Base-by-base conservation (phyloP, 2,113 vertebrate genomes). In the Orientallactaga bullata region DNA sequence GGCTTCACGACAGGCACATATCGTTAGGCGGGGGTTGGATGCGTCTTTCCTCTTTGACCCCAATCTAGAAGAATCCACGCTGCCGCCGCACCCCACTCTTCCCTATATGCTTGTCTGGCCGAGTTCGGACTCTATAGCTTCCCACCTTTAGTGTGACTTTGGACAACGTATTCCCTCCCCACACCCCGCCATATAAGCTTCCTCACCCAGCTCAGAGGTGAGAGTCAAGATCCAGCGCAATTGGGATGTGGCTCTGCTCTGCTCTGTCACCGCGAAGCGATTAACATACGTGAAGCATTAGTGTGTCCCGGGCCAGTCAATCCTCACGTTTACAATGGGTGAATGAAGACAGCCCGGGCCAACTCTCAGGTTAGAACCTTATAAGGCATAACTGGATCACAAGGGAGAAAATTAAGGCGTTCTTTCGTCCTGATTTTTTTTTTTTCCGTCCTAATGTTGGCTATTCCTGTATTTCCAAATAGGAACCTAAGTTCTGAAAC, bases 301-400 rank as follows among this genome's bases (percentile, higher is more conserved):
- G 91, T 95, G 94, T 95, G 89, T 94, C 66, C 83, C 87, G 60
- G 71, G 96, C 74, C 95, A 92, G 92, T 89, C 93, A 96, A 47
- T 55, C 77, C 85, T 92, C 92, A 92, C 88, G 82, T 96, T 97
- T 73, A 88, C 85, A 68, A 63, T 85, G 88, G 82, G 37, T 79
- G 85, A 93, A 78, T 12, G 77, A 76, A 91, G 61, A 81, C 96
- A 78, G 66, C 60, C 55, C 85, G 90, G 42, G 92, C 92, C 84
- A 85, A 93, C 97, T 97, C 91, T 96, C 96, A 95, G 95, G 95
- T 96, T 96, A 61, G 94, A 92, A 85, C 96, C 95, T 97, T 97
- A 95, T 95, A 96, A 95, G 95, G 95, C 95, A 90, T 84, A 94
- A 92, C 20, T 68, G 69, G 90, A 93, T 91, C 90, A 65, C 42